A percentile compares a stretch with the other conserved stretches of the same genome.
These are phyloP conservation scores for Listronotus bonariensis DNA, from an alignment of 1,140 invertebrate genomes.

Conservation along the genomic window DNA sequence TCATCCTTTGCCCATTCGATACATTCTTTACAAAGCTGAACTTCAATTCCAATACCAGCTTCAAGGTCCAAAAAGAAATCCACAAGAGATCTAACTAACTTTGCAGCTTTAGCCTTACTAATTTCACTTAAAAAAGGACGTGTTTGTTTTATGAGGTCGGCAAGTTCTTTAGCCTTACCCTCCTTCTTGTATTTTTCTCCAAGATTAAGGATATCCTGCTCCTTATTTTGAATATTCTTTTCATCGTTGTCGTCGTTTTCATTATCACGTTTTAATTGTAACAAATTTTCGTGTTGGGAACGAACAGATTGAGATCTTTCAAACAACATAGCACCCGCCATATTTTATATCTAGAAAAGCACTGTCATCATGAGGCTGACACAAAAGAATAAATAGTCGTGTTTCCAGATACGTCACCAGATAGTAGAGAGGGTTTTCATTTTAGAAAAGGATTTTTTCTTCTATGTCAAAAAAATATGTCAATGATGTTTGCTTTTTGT, in stretches of 20 bases:
- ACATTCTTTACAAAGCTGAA: constrained; percentile 92
- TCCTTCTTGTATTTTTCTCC: constrained; percentile 90
- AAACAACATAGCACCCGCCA: constrained; percentile 87
- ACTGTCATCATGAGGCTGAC: constrained; percentile 49
- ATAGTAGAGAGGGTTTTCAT: too few species aligned
- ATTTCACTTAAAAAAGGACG: constrained; percentile 92
- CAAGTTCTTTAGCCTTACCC: constrained; percentile 91
- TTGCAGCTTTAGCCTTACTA: constrained; percentile 98
- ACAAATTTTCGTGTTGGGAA: constrained; percentile 72
- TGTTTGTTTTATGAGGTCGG: constrained; percentile 90
- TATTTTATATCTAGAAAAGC: constrained; percentile 59
- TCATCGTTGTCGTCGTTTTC: constrained; percentile 78
- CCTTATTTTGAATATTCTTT: constrained; percentile 84
- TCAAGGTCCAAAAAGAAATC: constrained; percentile 98
- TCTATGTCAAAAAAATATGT: too few species aligned
- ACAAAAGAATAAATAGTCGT: background rate
- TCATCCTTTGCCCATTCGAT: constrained; percentile 99
- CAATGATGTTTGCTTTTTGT: too few species aligned
- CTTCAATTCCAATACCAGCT: constrained; percentile 89
- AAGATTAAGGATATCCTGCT: constrained; percentile 87
- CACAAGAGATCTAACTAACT: constrained; percentile 93
- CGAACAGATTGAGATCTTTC: constrained; percentile 76
- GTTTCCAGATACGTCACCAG: background rate
- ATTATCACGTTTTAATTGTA: constrained; percentile 73
- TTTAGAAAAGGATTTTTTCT: too few species aligned